Evolutionary conservation across 2,113 vertebrate species (phyloP).

Genomic region (Hippocampus barbouri): DNA sequence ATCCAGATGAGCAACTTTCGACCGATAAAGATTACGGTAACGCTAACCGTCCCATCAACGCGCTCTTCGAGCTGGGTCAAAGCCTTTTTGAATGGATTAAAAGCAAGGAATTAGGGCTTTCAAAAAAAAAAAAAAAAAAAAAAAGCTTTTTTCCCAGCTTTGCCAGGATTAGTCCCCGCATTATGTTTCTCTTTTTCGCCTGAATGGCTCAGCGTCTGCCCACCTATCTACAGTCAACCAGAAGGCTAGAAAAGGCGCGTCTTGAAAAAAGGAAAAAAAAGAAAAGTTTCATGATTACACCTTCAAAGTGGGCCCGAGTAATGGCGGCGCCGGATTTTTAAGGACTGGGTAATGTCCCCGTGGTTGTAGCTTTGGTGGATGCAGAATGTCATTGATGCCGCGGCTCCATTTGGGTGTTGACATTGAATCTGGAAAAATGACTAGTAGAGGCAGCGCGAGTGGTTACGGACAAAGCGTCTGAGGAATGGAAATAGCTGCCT

Average conservation of each 20-base stretch:
- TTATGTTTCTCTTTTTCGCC: constrained; percentile 27
- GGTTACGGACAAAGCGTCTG: not conserved
- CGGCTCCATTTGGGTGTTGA: not conserved
- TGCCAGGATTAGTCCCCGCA: constrained; percentile 59
- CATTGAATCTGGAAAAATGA: not conserved
- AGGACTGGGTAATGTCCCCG: not conserved
- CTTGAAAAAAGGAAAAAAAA: not conserved
- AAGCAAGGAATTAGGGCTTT: constrained; percentile 58
- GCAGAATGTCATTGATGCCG: too few species aligned
- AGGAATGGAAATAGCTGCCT: not conserved
- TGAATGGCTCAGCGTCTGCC: constrained; percentile 26
- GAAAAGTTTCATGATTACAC: not conserved
- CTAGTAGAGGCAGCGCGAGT: too few species aligned
- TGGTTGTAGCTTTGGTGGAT: not conserved
- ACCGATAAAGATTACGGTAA: not conserved
- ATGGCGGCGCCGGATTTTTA: not conserved
- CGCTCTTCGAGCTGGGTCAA: constrained; percentile 49
- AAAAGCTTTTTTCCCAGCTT: constrained; percentile 45
- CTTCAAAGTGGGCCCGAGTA: not conserved
- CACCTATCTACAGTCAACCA: constrained; percentile 23
- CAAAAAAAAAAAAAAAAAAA: constrained; percentile 27
- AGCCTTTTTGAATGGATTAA: constrained; percentile 59
- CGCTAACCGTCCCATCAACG: constrained; percentile 27
- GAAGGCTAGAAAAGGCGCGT: constrained; percentile 11
- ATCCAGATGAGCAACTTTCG: not conserved